phyloP scores from a whole-genome alignment of 2,113 vertebrate species.

The Prietella phreatophila region DNA sequence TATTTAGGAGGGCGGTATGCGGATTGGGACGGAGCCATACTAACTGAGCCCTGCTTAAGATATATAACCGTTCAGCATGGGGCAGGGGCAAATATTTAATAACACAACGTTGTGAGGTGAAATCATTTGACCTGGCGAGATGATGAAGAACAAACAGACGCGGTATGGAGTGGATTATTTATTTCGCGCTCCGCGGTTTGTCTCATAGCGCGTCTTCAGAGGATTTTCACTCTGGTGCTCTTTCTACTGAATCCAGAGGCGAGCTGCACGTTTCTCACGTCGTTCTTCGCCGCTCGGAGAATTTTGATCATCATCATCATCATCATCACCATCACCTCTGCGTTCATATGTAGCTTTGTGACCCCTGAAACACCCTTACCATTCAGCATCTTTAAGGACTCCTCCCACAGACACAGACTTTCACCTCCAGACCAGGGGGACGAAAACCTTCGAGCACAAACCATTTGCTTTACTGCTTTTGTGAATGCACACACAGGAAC shows the following conservation, averaged over 20 bases:
- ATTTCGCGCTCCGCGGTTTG: not conserved
- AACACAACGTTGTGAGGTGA: not conserved
- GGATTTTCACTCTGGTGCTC: not conserved
- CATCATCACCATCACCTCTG: not conserved
- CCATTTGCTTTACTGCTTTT: not conserved
- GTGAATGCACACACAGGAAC: not conserved
- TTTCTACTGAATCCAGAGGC: not conserved
- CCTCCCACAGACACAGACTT: not conserved
- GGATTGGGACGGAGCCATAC: conserved; percentile 16
- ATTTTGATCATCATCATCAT: not conserved
- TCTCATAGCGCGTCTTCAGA: conserved; percentile 22
- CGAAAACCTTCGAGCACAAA: conserved; percentile 6
- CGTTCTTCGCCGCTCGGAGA: not conserved
- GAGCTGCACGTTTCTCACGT: not conserved
- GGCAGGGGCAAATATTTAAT: not conserved
- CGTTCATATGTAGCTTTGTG: not conserved
- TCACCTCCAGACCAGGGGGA: not conserved
- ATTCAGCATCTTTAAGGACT: not conserved
- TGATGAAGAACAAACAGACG: not conserved
- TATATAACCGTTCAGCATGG: no score
- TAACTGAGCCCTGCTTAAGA: not conserved
- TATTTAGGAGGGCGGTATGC: not conserved
- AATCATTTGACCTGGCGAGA: conserved; percentile 33
- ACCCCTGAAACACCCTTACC: not conserved
- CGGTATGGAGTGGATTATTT: not conserved